These are phyloP conservation scores for Apogon hyalosoma DNA, from an alignment of 2,797 vertebrate genomes.

Conservation along the genomic window DNA sequence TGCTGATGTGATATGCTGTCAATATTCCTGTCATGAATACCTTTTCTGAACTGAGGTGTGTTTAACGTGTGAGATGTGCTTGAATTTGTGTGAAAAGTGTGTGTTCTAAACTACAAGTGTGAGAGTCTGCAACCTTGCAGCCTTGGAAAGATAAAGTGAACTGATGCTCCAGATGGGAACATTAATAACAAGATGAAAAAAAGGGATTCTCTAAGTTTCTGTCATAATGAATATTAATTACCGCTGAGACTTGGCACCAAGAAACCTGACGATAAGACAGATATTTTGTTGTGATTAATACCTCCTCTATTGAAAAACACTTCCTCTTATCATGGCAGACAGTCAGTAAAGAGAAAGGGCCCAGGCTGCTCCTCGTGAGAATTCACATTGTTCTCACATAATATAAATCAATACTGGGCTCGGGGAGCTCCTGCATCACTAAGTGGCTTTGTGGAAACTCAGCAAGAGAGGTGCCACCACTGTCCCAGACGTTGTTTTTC, in stretches of 20 bases:
- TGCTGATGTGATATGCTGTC: conserved; percentile 7
- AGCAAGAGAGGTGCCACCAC: conserved; percentile 31
- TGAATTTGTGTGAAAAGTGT: conserved; percentile 4
- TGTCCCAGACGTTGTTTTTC: conserved; percentile 16
- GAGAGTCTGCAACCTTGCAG: conserved; percentile 20
- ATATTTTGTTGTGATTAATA: conserved; percentile 75
- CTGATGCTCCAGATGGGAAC: conserved; percentile 56
- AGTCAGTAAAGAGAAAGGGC: conserved; percentile 36
- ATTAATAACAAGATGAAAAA: conserved; percentile 69
- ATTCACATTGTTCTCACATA: conserved; percentile 67
- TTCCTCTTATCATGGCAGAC: conserved; percentile 49
- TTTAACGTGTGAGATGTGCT: conserved; percentile 10
- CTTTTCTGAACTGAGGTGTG: not conserved
- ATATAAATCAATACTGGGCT: conserved; percentile 70
- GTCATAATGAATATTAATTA: conserved; percentile 75
- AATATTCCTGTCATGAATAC: conserved; percentile 3
- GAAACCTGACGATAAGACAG: conserved; percentile 62
- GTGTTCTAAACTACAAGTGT: conserved; percentile 7
- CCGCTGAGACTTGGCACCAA: conserved; percentile 56
- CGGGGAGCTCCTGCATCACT: conserved; percentile 41
- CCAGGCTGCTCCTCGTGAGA: conserved; percentile 40
- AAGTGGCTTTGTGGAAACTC: conserved; percentile 59
- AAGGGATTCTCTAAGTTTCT: conserved; percentile 62
- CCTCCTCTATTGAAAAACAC: conserved; percentile 61
- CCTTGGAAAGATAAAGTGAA: conserved; percentile 56